Percentiles rank a stretch among this genome's conserved stretches.
Conservation (phyloP, 2,888 invertebrate genomes). For the Escarpia spicata region DNA sequence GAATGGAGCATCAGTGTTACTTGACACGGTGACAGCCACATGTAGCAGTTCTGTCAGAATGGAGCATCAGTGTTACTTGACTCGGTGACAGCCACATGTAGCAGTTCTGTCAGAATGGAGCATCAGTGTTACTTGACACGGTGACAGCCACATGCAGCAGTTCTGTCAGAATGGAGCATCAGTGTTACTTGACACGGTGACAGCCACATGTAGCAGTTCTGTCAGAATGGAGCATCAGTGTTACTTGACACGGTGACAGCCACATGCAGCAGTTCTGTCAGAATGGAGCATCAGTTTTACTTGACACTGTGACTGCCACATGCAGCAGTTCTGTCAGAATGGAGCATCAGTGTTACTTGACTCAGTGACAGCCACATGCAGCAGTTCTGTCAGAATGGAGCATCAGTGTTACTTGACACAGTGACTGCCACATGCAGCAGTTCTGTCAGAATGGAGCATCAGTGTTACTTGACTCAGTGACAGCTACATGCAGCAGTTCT, state of each 20-base stretch:
- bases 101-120: not conserved
- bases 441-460: not conserved
- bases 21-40: not conserved
- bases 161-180: not conserved
- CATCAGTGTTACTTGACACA: too few relatives aligned
- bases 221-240: not conserved
- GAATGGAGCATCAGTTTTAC: too few relatives aligned
- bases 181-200: not conserved
- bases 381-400: not conserved
- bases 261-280: not conserved
- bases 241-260: not conserved
- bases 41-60: not conserved
- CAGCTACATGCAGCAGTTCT: not conserved
- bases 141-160: not conserved
- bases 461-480: not conserved
- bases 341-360: not conserved
- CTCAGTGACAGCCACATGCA: not conserved
- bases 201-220: not conserved
- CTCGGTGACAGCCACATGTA: not conserved
- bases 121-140: too few relatives aligned
- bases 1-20: not conserved
- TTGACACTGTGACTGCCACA: not conserved
- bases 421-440: not conserved
- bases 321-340: not conserved
- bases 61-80: not conserved